phyloP scores from a whole-genome alignment of 2,113 vertebrate species.

The Menidia beryllina region DNA sequence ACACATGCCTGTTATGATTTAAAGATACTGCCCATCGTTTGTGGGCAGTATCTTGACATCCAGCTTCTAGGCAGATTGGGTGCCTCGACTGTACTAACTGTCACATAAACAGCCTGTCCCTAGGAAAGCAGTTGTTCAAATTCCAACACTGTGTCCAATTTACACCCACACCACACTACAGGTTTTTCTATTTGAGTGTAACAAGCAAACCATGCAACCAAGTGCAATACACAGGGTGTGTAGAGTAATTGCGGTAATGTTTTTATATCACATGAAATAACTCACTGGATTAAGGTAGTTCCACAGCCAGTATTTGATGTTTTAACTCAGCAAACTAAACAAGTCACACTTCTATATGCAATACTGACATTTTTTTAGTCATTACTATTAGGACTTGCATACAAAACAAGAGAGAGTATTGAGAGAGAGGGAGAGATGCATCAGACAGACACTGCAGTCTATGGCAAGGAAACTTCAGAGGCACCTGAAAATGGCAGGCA shows the following conservation, averaged over 20 bases:
- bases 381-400: slow-evolving; percentile 62
- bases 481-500: slow-evolving; percentile 65
- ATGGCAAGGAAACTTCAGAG: slow-evolving; percentile 59
- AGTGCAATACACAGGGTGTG: slow-evolving; percentile 62
- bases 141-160: slow-evolving; percentile 68
- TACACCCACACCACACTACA: slow-evolving; percentile 65
- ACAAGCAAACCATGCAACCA: slow-evolving; percentile 66
- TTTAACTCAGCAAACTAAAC: slow-evolving; percentile 53
- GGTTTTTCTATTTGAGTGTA: slow-evolving; percentile 66
- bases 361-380: slow-evolving; percentile 71
- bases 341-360: slow-evolving; percentile 52
- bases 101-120: slow-evolving; percentile 44
- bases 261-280: slow-evolving; percentile 64
- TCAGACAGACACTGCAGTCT: slow-evolving; percentile 46
- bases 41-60: slow-evolving; percentile 50
- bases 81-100: slow-evolving; percentile 45
- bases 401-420: slow-evolving; percentile 43
- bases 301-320: slow-evolving; percentile 59
- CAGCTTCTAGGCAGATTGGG: slow-evolving; percentile 35
- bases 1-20: slow-evolving; percentile 38
- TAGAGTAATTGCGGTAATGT: slow-evolving; percentile 61
- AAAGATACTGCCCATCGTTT: slow-evolving; percentile 53
- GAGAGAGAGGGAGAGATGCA: slow-evolving; percentile 3
- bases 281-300: slow-evolving; percentile 42
- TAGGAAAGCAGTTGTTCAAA: slow-evolving; percentile 51